A percentile compares a stretch with the other conserved stretches of the same genome.
Conservation (phyloP, 2,797 vertebrate species). For the Caiman crocodilus region DNA sequence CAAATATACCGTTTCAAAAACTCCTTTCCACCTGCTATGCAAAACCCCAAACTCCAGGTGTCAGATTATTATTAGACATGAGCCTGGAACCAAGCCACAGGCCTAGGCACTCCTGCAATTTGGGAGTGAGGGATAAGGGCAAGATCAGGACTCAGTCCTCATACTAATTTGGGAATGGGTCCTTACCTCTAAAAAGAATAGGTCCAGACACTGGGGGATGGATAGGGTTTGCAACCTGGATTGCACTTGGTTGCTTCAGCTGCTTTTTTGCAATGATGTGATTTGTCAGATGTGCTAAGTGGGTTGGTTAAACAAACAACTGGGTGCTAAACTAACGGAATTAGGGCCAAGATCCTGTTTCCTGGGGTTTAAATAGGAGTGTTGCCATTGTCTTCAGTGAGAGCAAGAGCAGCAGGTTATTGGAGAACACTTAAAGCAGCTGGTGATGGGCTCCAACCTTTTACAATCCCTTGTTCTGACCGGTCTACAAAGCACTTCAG, state of each 20-base stretch:
- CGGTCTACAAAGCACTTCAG: background rate
- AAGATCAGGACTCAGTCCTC: accelerated
- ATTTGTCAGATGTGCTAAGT: background rate
- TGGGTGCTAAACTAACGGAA: background rate
- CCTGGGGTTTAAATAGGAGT: background rate
- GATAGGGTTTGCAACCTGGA: too few relatives aligned
- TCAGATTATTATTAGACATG: background rate
- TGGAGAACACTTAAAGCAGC: background rate
- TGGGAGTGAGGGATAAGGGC: background rate
- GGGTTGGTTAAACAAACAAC: background rate
- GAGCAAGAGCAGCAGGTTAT: background rate
- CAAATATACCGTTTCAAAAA: background rate
- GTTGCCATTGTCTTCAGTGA: background rate
- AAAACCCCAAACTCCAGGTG: background rate
- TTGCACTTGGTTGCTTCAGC: too few relatives aligned
- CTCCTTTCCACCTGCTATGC: background rate
- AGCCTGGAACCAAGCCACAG: background rate
- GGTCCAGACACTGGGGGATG: background rate
- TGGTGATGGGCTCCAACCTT: background rate
- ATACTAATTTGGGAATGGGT: background rate
- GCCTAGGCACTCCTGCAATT: background rate
- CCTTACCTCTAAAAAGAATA: background rate
- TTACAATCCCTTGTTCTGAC: background rate
- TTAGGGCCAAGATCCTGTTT: background rate
- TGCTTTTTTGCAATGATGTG: background rate